Evolutionary conservation across 2,888 invertebrate species (phyloP).

Genomic region (Petrophora chlorosata): DNA sequence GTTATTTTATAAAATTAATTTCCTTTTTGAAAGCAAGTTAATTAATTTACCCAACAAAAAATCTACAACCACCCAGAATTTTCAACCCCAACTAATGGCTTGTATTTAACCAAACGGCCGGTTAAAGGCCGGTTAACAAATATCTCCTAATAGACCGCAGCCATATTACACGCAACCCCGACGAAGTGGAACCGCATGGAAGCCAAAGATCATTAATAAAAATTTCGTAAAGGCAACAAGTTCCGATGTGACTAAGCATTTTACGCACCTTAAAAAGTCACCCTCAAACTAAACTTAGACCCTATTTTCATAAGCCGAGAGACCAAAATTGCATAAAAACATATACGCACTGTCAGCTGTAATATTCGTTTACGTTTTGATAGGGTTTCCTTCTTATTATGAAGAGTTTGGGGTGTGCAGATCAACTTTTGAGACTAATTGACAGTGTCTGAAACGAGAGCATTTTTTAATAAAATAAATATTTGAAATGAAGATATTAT

Average conservation of each 20-base stretch:
- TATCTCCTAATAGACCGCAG: conserved; percentile 50
- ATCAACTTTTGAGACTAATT: conserved; percentile 4
- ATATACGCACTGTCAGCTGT: conserved; percentile 5
- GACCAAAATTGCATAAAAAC: background rate
- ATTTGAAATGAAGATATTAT: too few species aligned
- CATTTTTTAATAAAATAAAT: too few species aligned
- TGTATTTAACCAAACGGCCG: conserved; percentile 38
- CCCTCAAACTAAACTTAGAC: background rate
- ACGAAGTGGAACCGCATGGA: conserved; percentile 34
- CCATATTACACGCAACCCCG: conserved; percentile 53
- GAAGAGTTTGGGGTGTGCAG: conserved; percentile 10
- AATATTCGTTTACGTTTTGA: conserved; percentile 18
- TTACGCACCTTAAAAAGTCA: conserved; percentile 19
- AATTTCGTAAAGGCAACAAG: conserved; percentile 65
- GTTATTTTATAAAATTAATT: too few species aligned
- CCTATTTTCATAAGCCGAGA: background rate
- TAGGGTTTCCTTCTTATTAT: conserved; percentile 16
- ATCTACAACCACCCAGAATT: conserved; percentile 11
- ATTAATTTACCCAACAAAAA: background rate
- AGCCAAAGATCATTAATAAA: conserved; percentile 61
- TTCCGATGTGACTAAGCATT: conserved; percentile 63
- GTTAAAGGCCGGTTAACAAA: conserved; percentile 53
- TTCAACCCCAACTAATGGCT: conserved; percentile 29
- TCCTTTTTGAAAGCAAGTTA: too few species aligned
- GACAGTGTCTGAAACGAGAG: background rate